Percentiles rank a stretch among this genome's conserved stretches.
phyloP scores from a whole-genome alignment of 2,113 vertebrate genomes.

The Cyprinodon variegatus region DNA sequence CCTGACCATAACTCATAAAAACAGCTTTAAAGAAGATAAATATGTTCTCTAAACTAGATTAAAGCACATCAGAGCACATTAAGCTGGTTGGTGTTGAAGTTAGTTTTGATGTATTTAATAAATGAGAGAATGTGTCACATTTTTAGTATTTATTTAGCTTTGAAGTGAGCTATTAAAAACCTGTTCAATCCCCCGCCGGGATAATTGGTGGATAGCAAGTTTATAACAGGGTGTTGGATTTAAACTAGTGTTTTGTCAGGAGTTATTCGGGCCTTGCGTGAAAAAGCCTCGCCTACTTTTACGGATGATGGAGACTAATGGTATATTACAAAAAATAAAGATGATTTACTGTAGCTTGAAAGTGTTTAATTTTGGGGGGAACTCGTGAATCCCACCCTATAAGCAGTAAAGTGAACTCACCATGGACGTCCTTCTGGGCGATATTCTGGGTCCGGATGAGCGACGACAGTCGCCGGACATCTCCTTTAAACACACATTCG shows the following conservation, averaged over 20 bases:
- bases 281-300: conserved; percentile 37
- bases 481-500: conserved; percentile 95
- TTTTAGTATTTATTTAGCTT: neutral
- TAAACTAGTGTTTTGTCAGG: neutral
- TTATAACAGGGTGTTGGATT: neutral
- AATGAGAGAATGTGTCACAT: too few species aligned
- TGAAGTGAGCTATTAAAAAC: neutral
- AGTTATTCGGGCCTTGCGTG: conserved; percentile 19
- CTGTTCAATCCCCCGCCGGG: neutral
- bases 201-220: neutral
- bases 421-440: conserved; percentile 94
- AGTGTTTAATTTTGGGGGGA: neutral
- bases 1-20: neutral
- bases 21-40: neutral
- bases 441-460: conserved; percentile 96
- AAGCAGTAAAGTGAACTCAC: conserved; percentile 75
- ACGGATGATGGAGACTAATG: conserved; percentile 11
- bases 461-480: conserved; percentile 91
- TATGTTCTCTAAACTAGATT: neutral
- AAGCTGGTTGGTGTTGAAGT: neutral
- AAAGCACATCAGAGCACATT: neutral
- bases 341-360: conserved; percentile 28
- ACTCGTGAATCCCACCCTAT: neutral
- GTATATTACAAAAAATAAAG: conserved; percentile 29
- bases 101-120: neutral